Conservation (phyloP, 2,888 invertebrate genomes). For the Yponomeuta cagnagella region DNA sequence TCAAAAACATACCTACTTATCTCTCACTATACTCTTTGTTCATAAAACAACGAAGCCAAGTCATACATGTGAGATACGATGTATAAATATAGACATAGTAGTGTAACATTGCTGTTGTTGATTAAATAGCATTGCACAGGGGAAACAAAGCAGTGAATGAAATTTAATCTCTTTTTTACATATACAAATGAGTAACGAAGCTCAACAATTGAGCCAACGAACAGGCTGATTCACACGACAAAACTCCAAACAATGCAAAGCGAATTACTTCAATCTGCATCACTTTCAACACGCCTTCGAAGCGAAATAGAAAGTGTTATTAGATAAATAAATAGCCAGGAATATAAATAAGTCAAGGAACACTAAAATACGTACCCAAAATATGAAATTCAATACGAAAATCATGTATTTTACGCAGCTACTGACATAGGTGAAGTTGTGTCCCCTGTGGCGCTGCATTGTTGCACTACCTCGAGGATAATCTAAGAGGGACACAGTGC, state of each 20-base stretch:
- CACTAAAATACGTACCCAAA: constrained; percentile 84
- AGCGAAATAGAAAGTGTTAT: neutral
- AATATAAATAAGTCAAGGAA: neutral
- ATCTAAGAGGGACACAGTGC: neutral
- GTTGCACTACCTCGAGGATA: constrained; percentile 26
- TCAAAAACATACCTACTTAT: too few relatives aligned
- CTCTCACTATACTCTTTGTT: too few relatives aligned
- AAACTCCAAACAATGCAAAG: neutral
- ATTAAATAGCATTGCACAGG: neutral
- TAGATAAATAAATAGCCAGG: neutral
- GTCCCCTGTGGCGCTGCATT: constrained; percentile 79
- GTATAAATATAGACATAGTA: too few relatives aligned
- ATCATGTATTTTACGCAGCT: constrained; percentile 93
- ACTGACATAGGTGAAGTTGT: constrained; percentile 88
- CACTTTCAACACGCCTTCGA: neutral
- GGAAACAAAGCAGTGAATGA: constrained; percentile 18
- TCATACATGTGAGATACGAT: too few relatives aligned
- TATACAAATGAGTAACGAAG: neutral
- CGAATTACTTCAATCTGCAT: neutral
- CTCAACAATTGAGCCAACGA: neutral
- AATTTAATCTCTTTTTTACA: neutral
- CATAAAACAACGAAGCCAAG: too few relatives aligned
- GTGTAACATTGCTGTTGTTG: neutral
- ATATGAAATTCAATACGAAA: constrained; percentile 91
- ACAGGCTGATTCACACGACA: constrained; percentile 11